Percentiles rank a stretch among this genome's conserved stretches.
Conservation (phyloP, 1,140 invertebrate genomes). For the Littorina saxatilis region DNA sequence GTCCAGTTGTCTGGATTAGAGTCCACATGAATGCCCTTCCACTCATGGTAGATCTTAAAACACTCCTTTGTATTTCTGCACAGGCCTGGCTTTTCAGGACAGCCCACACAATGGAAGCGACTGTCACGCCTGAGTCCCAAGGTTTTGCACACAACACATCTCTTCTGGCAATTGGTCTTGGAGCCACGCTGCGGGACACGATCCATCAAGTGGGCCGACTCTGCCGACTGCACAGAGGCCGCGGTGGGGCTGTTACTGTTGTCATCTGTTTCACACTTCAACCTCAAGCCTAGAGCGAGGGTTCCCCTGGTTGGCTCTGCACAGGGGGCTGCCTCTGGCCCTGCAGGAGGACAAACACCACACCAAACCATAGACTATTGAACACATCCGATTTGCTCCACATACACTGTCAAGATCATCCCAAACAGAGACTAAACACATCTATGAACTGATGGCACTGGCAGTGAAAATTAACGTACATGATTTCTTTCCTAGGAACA, state of each 20-base stretch:
- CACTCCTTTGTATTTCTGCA: conserved; percentile 21
- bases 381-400: not conserved
- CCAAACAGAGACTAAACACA: not conserved
- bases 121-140: conserved; percentile 16
- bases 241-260: not conserved
- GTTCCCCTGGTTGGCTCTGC: no score
- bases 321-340: not conserved
- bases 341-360: not conserved
- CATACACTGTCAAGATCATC: not conserved
- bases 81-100: conserved; percentile 26
- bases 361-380: not conserved
- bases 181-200: conserved; percentile 7
- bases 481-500: no score
- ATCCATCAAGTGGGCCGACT: not conserved
- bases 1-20: not conserved
- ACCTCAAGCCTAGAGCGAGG: no score
- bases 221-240: not conserved
- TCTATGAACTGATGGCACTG: no score
- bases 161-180: conserved; percentile 24
- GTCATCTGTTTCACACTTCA: not conserved
- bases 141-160: conserved; percentile 7
- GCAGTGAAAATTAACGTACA: no score
- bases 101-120: conserved; percentile 3
- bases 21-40: not conserved
- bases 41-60: conserved; percentile 26